These are phyloP conservation scores for Acleris literana DNA, from an alignment of 2,888 invertebrate genomes.

Conservation along the genomic window DNA sequence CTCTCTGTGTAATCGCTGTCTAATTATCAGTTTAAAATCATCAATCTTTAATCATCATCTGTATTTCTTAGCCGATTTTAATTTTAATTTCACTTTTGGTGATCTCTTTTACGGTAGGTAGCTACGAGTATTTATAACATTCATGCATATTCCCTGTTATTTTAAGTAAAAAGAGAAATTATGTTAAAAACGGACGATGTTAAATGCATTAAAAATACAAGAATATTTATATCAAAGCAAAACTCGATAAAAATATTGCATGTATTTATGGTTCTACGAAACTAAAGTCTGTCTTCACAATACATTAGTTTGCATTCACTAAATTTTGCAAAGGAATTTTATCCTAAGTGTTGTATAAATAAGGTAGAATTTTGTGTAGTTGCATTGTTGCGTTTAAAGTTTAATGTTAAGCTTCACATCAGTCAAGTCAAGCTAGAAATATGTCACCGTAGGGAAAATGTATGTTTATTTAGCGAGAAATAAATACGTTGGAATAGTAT, in stretches of 20 bases:
- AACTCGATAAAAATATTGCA: conserved; percentile 8
- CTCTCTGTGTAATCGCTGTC: too few relatives aligned
- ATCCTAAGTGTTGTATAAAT: background rate
- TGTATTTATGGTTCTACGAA: conserved; percentile 15
- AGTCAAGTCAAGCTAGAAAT: conserved; percentile 15
- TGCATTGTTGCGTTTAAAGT: background rate
- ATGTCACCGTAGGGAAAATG: conserved; percentile 9
- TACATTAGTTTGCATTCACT: conserved; percentile 9
- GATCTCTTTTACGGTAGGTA: too few relatives aligned
- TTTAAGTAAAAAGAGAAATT: too few relatives aligned
- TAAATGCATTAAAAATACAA: too few relatives aligned
- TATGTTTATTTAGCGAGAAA: background rate
- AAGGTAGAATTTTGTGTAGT: conserved; percentile 6
- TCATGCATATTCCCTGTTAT: too few relatives aligned
- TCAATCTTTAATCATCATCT: too few relatives aligned
- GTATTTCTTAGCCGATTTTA: too few relatives aligned
- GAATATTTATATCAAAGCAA: background rate
- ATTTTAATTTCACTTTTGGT: too few relatives aligned
- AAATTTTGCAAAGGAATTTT: background rate
- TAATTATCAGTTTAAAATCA: too few relatives aligned
- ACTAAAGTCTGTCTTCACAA: conserved; percentile 17
- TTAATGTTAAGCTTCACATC: conserved; percentile 6
- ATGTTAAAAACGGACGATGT: too few relatives aligned
- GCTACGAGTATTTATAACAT: too few relatives aligned
- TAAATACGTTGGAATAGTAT: background rate